A percentile compares a stretch with the other conserved stretches of the same genome.
These are phyloP conservation scores for Macroramphosus scolopax DNA, from an alignment of 2,797 vertebrate genomes.

Conservation along the genomic window DNA sequence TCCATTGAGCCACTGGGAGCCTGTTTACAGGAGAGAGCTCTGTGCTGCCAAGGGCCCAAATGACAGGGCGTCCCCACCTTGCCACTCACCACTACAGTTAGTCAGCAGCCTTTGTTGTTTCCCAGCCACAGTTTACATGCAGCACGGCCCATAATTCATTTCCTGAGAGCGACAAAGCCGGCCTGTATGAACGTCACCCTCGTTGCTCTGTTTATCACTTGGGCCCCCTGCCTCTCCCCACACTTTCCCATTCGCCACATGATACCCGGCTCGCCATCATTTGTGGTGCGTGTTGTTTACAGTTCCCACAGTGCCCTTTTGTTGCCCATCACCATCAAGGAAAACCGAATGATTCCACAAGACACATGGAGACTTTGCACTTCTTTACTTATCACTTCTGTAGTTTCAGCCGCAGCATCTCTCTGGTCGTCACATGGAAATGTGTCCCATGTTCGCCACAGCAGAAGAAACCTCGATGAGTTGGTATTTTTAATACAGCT, in stretches of 20 bases:
- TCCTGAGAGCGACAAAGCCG: slow-evolving; percentile 51
- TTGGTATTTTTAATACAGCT: slow-evolving; percentile 36
- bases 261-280: slow-evolving; percentile 54
- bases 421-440: slow-evolving; percentile 41
- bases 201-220: slow-evolving; percentile 66
- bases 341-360: slow-evolving; percentile 47
- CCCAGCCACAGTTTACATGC: slow-evolving; percentile 76
- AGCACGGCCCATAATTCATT: slow-evolving; percentile 69
- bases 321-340: slow-evolving; percentile 53
- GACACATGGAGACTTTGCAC: slow-evolving; percentile 19
- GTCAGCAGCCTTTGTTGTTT: slow-evolving; percentile 78
- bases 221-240: slow-evolving; percentile 60
- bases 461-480: slow-evolving; percentile 42
- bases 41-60: slow-evolving; percentile 48
- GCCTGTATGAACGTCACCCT: slow-evolving; percentile 58
- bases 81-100: slow-evolving; percentile 63
- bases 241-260: slow-evolving; percentile 53
- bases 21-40: slow-evolving; percentile 57
- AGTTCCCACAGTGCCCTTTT: slow-evolving; percentile 62
- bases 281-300: slow-evolving; percentile 62
- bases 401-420: slow-evolving; percentile 17
- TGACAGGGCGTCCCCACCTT: slow-evolving; percentile 58
- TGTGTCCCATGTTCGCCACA: slow-evolving; percentile 40
- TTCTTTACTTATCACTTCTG: slow-evolving; percentile 35
- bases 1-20: slow-evolving; percentile 28